Conservation (phyloP, 23 tunicate genomes). For the Halocynthia aurantium region DNA sequence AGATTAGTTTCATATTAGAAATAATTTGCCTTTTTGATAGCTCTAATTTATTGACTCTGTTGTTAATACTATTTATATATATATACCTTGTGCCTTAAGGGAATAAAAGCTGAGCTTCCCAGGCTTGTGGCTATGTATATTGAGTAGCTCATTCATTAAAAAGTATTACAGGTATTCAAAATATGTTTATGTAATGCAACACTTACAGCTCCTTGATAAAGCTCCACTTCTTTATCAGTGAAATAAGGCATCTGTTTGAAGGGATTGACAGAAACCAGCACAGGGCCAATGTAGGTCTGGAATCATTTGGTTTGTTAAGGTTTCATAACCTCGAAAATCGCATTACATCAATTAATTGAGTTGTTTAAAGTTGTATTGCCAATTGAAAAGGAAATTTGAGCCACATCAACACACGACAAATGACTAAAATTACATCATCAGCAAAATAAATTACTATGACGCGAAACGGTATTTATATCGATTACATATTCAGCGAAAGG, state of each 20-base stretch:
- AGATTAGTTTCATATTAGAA: no score
- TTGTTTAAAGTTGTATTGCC: no score
- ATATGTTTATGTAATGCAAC: not conserved
- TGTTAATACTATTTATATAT: no score
- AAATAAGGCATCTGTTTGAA: slow-evolving; percentile 98
- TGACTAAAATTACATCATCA: not conserved
- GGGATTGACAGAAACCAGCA: slow-evolving; percentile 96
- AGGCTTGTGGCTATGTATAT: no score
- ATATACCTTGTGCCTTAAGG: no score
- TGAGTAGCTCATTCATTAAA: not conserved
- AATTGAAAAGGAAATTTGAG: not conserved
- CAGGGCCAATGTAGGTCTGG: slow-evolving; percentile 99
- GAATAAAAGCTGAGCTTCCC: no score
- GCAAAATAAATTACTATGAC: not conserved
- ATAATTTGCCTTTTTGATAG: no score
- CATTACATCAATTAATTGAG: no score
- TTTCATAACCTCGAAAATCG: no score
- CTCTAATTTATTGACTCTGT: no score
- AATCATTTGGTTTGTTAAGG: not conserved
- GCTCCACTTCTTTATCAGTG: slow-evolving; percentile 93
- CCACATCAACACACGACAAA: not conserved
- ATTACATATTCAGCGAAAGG: slow-evolving; percentile 24
- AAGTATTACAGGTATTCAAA: not conserved
- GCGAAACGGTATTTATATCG: not conserved
- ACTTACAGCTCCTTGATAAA: slow-evolving; percentile 99